Evolutionary conservation across 1,140 invertebrate species (phyloP).

Genomic region (Cecropterus lyciades): DNA sequence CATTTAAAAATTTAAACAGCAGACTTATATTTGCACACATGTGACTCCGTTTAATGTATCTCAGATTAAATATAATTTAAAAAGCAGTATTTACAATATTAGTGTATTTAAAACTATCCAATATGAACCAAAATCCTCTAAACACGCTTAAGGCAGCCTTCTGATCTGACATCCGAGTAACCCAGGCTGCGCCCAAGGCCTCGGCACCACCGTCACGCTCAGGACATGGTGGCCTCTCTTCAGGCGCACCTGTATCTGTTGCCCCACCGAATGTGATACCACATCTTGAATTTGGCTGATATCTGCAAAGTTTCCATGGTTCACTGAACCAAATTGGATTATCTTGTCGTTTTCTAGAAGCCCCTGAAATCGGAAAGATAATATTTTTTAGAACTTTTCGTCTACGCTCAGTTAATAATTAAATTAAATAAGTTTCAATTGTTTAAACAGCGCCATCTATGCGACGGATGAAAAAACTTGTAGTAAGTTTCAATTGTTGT

Average conservation of each 20-base stretch:
- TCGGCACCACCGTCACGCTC: slow-evolving; percentile 86
- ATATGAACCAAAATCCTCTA: too few relatives aligned
- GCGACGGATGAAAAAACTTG: too few relatives aligned
- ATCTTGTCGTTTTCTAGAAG: slow-evolving; percentile 90
- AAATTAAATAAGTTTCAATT: too few relatives aligned
- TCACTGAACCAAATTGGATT: slow-evolving; percentile 93
- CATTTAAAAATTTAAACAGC: too few relatives aligned
- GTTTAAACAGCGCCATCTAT: too few relatives aligned
- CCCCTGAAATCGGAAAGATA: slow-evolving; percentile 86
- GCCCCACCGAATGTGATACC: slow-evolving; percentile 90
- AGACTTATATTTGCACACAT: too few relatives aligned
- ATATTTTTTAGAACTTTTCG: too few relatives aligned
- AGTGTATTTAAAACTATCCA: too few relatives aligned
- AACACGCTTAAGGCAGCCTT: slow-evolving; percentile 31
- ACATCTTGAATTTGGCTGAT: slow-evolving; percentile 88
- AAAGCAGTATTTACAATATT: background rate
- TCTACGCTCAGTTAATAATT: too few relatives aligned
- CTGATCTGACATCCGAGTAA: slow-evolving; percentile 89
- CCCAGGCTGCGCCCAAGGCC: slow-evolving; percentile 89
- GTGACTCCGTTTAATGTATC: too few relatives aligned
- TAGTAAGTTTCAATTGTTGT: too few relatives aligned
- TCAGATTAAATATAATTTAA: background rate
- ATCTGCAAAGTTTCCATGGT: slow-evolving; percentile 89
- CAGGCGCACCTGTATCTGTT: slow-evolving; percentile 86
- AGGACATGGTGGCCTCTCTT: slow-evolving; percentile 83